A percentile compares a stretch with the other conserved stretches of the same genome.
Conservation (phyloP, 2,797 vertebrate genomes). For the Silurus aristotelis region DNA sequence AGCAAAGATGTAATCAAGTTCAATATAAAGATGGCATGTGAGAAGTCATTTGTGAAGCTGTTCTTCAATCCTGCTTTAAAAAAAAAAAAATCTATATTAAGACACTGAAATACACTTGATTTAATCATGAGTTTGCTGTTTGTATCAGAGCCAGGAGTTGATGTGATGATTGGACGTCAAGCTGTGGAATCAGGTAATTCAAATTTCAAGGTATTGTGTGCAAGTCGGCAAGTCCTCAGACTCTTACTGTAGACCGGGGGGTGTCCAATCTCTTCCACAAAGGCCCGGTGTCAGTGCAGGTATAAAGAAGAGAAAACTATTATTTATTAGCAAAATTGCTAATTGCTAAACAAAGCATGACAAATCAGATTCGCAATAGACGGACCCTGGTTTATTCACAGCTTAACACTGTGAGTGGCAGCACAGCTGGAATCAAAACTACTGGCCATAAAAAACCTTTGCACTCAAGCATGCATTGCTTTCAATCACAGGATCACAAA, state of each 20-base stretch:
- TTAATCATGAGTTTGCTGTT: neutral
- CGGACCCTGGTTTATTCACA: neutral
- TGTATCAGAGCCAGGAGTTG: neutral
- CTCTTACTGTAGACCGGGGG: neutral
- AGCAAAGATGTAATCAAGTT: slow-evolving; percentile 37
- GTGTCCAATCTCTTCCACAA: too few species aligned
- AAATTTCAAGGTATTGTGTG: neutral
- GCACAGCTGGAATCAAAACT: neutral
- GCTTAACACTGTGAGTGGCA: slow-evolving; percentile 2
- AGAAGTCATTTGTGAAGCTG: slow-evolving; percentile 11
- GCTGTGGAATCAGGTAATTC: neutral
- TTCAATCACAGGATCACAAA: slow-evolving; percentile 13
- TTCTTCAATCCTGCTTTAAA: neutral
- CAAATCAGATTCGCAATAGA: neutral
- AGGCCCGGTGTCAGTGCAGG: too few species aligned
- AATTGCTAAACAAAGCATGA: neutral
- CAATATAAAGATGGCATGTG: slow-evolving; percentile 28
- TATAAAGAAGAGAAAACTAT: neutral
- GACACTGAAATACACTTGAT: neutral
- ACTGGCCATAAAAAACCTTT: neutral
- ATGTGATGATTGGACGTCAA: neutral
- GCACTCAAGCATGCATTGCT: slow-evolving; percentile 6
- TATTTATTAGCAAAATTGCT: neutral
- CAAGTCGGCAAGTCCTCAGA: neutral
- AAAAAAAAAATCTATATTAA: neutral